Percentiles rank a stretch among this genome's conserved stretches.
These are phyloP conservation scores for Sebastes trivittatus DNA, from an alignment of 2,797 vertebrate genomes.

Conservation along the genomic window DNA sequence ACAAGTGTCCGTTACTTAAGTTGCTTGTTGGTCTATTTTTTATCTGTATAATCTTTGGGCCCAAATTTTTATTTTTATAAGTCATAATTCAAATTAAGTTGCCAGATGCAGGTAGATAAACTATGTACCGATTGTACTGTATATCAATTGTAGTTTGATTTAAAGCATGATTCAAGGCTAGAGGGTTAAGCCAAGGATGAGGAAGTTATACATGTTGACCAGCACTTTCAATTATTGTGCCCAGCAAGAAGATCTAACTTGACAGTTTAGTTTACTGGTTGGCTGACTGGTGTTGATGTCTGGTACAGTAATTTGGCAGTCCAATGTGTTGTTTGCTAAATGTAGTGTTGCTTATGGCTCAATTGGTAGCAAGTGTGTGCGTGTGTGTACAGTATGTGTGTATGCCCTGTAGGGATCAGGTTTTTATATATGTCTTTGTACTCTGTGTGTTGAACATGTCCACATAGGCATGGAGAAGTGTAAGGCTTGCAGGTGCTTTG, in stretches of 20 bases:
- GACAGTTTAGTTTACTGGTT: conserved; percentile 49
- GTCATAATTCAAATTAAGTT: not conserved
- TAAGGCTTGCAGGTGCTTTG: conserved; percentile 24
- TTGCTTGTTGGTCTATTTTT: not conserved
- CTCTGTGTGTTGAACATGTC: conserved; percentile 14
- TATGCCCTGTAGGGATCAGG: conserved; percentile 20
- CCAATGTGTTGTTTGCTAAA: conserved; percentile 49
- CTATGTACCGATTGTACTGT: not conserved
- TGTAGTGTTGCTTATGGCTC: conserved; percentile 53
- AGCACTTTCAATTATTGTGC: conserved; percentile 9
- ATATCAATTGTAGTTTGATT: not conserved
- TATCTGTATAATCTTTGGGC: not conserved
- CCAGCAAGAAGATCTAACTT: conserved; percentile 26
- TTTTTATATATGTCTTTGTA: conserved; percentile 8
- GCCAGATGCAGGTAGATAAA: not conserved
- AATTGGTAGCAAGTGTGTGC: conserved; percentile 4
- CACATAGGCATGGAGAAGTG: not conserved
- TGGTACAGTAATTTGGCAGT: conserved; percentile 35
- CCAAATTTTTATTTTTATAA: not conserved
- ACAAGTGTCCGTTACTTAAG: conserved; percentile 6
- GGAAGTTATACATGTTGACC: conserved; percentile 3
- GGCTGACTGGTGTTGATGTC: conserved; percentile 60
- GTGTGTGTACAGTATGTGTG: conserved; percentile 27
- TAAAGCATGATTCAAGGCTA: not conserved
- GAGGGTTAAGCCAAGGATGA: not conserved